phyloP scores from a whole-genome alignment of 1,140 invertebrate genomes.

The Plectrocnemia conspersa region DNA sequence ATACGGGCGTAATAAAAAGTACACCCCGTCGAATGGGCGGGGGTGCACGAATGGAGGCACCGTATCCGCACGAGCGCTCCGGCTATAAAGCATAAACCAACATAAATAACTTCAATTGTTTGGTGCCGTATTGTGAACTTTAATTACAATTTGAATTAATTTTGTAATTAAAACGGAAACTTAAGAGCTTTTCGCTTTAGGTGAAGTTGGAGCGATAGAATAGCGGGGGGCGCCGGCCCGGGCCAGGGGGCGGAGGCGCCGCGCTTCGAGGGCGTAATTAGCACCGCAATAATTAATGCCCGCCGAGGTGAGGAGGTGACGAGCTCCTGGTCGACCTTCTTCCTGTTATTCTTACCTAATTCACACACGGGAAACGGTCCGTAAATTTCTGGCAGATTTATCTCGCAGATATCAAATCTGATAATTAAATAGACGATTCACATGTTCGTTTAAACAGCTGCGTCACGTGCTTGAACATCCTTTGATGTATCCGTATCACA shows the following conservation, averaged over 20 bases:
- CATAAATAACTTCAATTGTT: slow-evolving; percentile 38
- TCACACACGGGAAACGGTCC: no score
- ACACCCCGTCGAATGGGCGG: slow-evolving; percentile 9
- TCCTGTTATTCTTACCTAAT: no score
- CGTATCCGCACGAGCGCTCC: slow-evolving; percentile 13
- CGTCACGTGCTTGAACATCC: no score
- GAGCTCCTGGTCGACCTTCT: slow-evolving; percentile 3
- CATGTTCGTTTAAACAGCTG: no score
- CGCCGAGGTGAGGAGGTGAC: slow-evolving; percentile 26
- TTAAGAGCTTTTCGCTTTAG: slow-evolving; percentile 37
- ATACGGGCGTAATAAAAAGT: no score
- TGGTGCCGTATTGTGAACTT: slow-evolving; percentile 36
- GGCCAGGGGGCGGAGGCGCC: slow-evolving; percentile 2
- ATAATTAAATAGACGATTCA: no score
- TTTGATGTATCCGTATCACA: no score
- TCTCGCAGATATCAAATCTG: no score
- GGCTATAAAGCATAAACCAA: slow-evolving; percentile 36
- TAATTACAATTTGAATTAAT: slow-evolving; percentile 38
- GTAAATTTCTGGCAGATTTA: no score
- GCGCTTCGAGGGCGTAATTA: slow-evolving; percentile 26
- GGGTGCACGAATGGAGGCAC: background rate
- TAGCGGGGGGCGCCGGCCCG: background rate
- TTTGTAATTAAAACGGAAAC: slow-evolving; percentile 37
- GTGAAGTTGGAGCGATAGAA: slow-evolving; percentile 18
- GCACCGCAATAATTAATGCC: slow-evolving; percentile 32